phyloP scores from a whole-genome alignment of 2,797 vertebrate genomes.

The Urocyon cinereoargenteus region DNA sequence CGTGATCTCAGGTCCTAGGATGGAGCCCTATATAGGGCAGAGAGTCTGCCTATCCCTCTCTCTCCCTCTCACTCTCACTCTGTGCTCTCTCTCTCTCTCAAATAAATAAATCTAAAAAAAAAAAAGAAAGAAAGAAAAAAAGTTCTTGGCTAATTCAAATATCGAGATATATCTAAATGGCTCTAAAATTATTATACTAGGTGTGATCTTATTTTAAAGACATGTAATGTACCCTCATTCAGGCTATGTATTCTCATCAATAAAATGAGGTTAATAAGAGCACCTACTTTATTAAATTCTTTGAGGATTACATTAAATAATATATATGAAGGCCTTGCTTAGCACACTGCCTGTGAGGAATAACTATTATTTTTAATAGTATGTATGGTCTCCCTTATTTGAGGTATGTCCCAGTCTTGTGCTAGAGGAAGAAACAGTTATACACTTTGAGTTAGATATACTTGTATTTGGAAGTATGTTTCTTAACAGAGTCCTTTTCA shows the following conservation, averaged over 20 bases:
- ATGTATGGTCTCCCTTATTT: neutral
- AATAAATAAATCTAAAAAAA: too few relatives aligned
- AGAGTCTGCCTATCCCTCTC: too few relatives aligned
- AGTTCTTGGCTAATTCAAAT: slow-evolving; percentile 25
- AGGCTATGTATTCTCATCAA: slow-evolving; percentile 63
- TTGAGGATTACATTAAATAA: slow-evolving; percentile 30
- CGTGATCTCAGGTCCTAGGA: too few relatives aligned
- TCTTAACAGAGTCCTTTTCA: neutral
- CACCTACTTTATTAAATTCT: neutral
- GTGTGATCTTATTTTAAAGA: neutral
- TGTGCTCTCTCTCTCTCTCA: too few relatives aligned
- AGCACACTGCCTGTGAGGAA: neutral
- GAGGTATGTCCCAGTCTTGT: neutral
- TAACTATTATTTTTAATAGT: neutral
- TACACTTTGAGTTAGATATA: neutral
- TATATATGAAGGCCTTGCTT: neutral
- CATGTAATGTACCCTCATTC: neutral
- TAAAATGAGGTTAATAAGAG: neutral
- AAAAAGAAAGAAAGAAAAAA: too few relatives aligned
- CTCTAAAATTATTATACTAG: slow-evolving; percentile 27
- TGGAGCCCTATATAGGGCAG: too few relatives aligned
- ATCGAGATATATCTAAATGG: neutral
- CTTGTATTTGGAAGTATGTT: neutral
- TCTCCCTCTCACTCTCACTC: too few relatives aligned
- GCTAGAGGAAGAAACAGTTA: slow-evolving; percentile 1